Percentiles rank a stretch among this genome's conserved stretches.
phyloP scores from a whole-genome alignment of 2,113 vertebrate genomes.

The Nestor notabilis region DNA sequence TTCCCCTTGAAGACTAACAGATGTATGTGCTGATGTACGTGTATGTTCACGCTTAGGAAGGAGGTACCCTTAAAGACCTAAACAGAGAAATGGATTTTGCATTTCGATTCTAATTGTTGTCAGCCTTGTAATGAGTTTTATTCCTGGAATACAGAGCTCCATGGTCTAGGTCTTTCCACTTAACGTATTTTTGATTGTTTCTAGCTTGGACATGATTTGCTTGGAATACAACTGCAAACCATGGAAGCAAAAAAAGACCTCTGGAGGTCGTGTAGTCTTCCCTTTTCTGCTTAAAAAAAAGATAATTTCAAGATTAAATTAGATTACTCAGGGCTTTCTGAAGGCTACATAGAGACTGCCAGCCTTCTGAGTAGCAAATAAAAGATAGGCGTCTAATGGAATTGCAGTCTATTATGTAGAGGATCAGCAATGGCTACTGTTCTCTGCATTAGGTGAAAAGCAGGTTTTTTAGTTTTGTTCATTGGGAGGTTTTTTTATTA shows the following conservation, averaged over 20 bases:
- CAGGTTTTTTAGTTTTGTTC: not conserved
- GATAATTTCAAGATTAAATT: not conserved
- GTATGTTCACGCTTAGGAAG: not conserved
- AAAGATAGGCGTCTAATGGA: not conserved
- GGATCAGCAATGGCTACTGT: not conserved
- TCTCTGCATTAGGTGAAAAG: not conserved
- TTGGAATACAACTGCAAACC: not conserved
- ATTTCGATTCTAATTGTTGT: not conserved
- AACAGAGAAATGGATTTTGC: not conserved
- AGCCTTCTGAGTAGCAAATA: not conserved
- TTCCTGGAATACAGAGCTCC: not conserved
- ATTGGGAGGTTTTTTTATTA: not conserved
- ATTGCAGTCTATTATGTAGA: not conserved
- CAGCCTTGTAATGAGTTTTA: not conserved
- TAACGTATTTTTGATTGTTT: accelerated
- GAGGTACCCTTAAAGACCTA: not conserved
- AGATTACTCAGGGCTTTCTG: not conserved
- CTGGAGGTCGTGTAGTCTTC: not conserved
- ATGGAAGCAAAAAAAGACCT: not conserved
- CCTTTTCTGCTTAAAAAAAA: not conserved
- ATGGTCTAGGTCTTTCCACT: not conserved
- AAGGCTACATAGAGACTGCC: not conserved
- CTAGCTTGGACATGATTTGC: not conserved
- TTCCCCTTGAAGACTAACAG: not conserved
- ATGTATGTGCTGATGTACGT: not conserved